Percentiles rank a stretch among this genome's conserved stretches.
These are phyloP conservation scores for Ctenochaetus hawaiiensis DNA, from an alignment of 2,797 vertebrate genomes.

Conservation along the genomic window DNA sequence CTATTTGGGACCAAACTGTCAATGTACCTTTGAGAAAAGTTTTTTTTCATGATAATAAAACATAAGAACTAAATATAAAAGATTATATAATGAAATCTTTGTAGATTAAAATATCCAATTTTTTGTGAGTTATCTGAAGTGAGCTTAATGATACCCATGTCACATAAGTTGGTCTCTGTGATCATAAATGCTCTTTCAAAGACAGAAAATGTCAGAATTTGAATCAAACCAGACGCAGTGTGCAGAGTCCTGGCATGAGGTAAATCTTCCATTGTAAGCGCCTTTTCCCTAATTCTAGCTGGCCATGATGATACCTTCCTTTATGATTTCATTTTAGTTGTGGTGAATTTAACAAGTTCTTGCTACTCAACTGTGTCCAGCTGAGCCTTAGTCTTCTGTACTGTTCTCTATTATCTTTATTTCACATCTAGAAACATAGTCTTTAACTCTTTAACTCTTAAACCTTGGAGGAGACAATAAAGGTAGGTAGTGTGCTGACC, in stretches of 20 bases:
- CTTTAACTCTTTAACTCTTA: conserved; percentile 3
- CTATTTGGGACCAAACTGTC: not conserved
- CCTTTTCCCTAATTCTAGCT: not conserved
- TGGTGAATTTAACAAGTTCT: conserved; percentile 36
- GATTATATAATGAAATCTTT: not conserved
- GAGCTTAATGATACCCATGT: not conserved
- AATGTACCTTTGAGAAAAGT: not conserved
- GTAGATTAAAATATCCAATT: not conserved
- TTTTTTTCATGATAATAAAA: not conserved
- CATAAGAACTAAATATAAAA: not conserved
- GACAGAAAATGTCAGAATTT: not conserved
- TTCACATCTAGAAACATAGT: conserved; percentile 7
- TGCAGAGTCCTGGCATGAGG: not conserved
- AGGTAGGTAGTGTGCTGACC: not conserved
- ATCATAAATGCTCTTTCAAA: conserved; percentile 4
- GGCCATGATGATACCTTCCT: conserved; percentile 13
- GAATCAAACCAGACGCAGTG: conserved; percentile 1
- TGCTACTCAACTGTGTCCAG: conserved; percentile 15
- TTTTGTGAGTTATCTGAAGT: not conserved
- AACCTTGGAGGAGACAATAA: conserved; percentile 9
- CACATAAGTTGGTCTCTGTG: not conserved
- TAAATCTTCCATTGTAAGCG: not conserved
- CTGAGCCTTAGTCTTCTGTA: conserved; percentile 12
- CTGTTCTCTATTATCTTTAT: conserved; percentile 1
- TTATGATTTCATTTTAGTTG: conserved; percentile 27